phyloP scores from a whole-genome alignment of 1,140 invertebrate genomes.

The Dendrolimus punctatus region DNA sequence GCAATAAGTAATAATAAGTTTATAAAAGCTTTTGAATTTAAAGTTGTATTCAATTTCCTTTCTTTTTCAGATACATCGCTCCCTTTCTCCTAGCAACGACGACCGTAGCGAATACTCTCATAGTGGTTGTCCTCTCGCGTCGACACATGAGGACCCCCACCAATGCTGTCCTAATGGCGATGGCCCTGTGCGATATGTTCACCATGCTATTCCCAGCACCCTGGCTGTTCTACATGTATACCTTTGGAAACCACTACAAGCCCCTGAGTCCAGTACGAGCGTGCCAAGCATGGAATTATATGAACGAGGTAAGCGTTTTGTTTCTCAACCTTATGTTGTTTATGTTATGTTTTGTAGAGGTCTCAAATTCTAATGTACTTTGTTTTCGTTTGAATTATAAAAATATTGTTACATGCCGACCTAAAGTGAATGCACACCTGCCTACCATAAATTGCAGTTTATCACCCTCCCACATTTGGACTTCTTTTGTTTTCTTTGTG shows the following conservation, averaged over 20 bases:
- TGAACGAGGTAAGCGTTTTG: slow-evolving; percentile 80
- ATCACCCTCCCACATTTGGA: too few relatives aligned
- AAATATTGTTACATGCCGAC: too few relatives aligned
- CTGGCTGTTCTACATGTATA: slow-evolving; percentile 92
- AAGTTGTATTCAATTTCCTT: not conserved
- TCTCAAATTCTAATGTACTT: too few relatives aligned
- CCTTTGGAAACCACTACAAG: slow-evolving; percentile 87
- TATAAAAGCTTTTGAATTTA: not conserved
- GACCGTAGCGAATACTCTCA: slow-evolving; percentile 91
- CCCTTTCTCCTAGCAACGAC: slow-evolving; percentile 90
- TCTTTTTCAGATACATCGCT: slow-evolving; percentile 75
- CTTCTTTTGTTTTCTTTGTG: too few relatives aligned
- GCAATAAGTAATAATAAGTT: not conserved
- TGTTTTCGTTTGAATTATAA: too few relatives aligned
- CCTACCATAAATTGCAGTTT: too few relatives aligned
- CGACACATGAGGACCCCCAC: slow-evolving; percentile 88
- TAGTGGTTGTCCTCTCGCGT: slow-evolving; percentile 84
- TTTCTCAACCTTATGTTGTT: too few relatives aligned
- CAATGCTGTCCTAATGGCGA: slow-evolving; percentile 89
- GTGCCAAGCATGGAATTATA: slow-evolving; percentile 85
- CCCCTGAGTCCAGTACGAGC: slow-evolving; percentile 80
- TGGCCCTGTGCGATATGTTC: slow-evolving; percentile 95
- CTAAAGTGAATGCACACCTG: too few relatives aligned
- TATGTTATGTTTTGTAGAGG: too few relatives aligned
- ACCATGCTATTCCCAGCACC: slow-evolving; percentile 91